phyloP scores from a whole-genome alignment of 2,888 invertebrate species.

The Tipula helvola region DNA sequence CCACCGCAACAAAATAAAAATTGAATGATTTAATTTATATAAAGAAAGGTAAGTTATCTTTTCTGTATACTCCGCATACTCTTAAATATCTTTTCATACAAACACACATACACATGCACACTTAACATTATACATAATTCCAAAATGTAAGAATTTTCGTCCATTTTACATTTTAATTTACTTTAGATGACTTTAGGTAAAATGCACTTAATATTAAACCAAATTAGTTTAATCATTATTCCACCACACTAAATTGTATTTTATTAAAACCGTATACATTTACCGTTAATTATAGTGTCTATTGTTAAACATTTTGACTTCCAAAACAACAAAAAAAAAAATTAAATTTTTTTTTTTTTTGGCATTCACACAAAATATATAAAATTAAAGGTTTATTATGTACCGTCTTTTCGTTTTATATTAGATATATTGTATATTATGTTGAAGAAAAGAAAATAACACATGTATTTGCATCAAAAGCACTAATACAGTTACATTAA shows the following conservation, averaged over 20 bases:
- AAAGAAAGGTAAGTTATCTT: slow-evolving; percentile 4
- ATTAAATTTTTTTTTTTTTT: not conserved
- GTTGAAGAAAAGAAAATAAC: not conserved
- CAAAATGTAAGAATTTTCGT: not conserved
- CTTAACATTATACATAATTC: not conserved
- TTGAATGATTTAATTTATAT: not conserved
- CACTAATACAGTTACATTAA: not conserved
- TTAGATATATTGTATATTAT: not conserved
- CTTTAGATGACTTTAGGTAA: not conserved
- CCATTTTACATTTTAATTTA: not conserved
- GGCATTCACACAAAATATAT: not conserved
- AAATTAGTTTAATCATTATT: not conserved
- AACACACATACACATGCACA: not conserved
- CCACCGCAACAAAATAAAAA: not conserved
- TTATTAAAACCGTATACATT: not conserved
- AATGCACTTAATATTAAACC: not conserved
- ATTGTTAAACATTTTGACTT: not conserved
- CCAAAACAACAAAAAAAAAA: not conserved
- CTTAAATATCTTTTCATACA: not conserved
- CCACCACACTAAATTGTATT: not conserved
- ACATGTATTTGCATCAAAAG: not conserved
- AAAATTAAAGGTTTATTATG: not conserved
- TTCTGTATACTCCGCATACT: not conserved
- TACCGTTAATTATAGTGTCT: not conserved
- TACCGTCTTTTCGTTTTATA: not conserved